Conservation (phyloP, 2,797 vertebrate genomes). For the Poeciliopsis presidionis region DNA sequence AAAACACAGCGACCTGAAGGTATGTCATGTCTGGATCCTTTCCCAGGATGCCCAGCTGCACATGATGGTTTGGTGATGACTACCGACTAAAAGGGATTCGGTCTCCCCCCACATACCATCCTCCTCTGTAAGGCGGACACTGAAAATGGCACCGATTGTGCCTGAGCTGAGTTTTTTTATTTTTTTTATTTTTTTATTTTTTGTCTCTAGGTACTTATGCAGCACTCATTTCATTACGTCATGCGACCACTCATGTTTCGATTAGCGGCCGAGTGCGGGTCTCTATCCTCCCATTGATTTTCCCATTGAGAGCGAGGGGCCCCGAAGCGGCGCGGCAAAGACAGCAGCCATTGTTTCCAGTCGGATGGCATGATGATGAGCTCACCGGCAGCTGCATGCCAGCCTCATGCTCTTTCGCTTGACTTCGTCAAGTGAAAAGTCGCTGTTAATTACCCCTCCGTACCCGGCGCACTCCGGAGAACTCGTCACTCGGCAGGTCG, state of each 20-base stretch:
- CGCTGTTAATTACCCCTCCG: conserved; percentile 78
- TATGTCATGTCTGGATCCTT: conserved; percentile 60
- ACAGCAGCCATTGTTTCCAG: conserved; percentile 70
- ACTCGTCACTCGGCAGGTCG: conserved; percentile 51
- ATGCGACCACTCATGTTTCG: conserved; percentile 55
- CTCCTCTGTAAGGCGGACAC: conserved; percentile 8
- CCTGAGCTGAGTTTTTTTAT: conserved; percentile 23
- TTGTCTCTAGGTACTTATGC: conserved; percentile 50
- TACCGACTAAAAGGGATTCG: conserved; percentile 7
- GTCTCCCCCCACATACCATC: background rate
- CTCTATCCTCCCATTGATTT: conserved; percentile 70
- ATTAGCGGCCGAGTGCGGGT: conserved; percentile 56
- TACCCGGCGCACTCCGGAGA: conserved; percentile 78
- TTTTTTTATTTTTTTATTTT: background rate
- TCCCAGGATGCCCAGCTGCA: conserved; percentile 30
- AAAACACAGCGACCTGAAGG: conserved; percentile 32
- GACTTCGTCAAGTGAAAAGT: conserved; percentile 74
- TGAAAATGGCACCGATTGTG: conserved; percentile 57
- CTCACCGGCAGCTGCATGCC: conserved; percentile 58
- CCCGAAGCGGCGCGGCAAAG: conserved; percentile 49
- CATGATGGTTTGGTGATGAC: conserved; percentile 32
- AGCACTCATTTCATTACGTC: conserved; percentile 65
- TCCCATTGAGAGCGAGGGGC: conserved; percentile 52
- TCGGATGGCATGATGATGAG: conserved; percentile 56
- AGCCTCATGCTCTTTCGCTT: conserved; percentile 45